Base-by-base conservation (phyloP, 1,140 invertebrate genomes). In the Papilio polyxenes region DNA sequence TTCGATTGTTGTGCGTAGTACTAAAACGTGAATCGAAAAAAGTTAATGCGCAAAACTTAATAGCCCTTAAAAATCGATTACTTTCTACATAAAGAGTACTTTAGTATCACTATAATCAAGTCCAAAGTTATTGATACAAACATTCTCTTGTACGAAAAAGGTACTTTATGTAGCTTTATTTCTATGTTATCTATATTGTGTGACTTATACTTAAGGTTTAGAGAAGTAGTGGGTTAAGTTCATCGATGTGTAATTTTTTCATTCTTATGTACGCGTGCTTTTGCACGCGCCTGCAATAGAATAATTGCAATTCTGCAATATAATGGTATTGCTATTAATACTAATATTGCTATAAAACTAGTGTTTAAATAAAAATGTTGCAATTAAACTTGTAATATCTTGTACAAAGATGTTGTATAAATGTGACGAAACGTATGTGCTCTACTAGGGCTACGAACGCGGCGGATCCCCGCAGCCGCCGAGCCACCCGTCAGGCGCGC, bases 381-480 rank as follows among this genome's bases (percentile, higher is more conserved):
- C 5, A 17, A 56, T 56, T 1, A 56, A 6, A 56, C 53, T 1
- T 53, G 7, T 53, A 53, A 13, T 3, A 53, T 53, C 51, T 13
- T 53, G 10, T 53, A 8, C 10, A 13, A 15, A 53, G 51, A 59
- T 75, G 37, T 49, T 31, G n/a, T 6, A 76, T 23, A 9, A 75
- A 62, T 20, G 40, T 59, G 20, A 51, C 76, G 77, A 75, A 49
- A 20, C 69, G 0, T 31, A 15, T 77, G 72, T 80, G 15, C 65
- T 80, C 81, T 7, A 0, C 83, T 88, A 94, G 91, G 94, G 93
- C 51, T 94, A 95, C 85, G 93, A 94, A 87, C 91, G 93, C 53
- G 93, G 93, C 80, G 94, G 93, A 17, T 95, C 94, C 0, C 93
- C 94, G 11, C 94, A 94, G 86, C 94, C 93, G 23, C 90, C 92